Conservation (phyloP, 1,140 invertebrate genomes). For the Drosophila santomea region DNA sequence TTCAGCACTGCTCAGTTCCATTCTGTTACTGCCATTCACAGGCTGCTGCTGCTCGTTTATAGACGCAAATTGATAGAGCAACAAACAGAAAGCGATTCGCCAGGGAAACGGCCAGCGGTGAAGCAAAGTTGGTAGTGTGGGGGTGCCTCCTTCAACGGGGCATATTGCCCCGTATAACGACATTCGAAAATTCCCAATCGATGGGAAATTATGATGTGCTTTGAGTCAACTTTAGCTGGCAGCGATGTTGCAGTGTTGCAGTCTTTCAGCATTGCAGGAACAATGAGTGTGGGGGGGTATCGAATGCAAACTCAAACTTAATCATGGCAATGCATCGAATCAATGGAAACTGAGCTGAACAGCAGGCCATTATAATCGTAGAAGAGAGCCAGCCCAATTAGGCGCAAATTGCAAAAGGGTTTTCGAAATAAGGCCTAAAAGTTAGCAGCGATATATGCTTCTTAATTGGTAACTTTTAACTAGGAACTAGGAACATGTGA, state of each 20-base stretch:
- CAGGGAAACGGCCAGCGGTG: constrained; percentile 2
- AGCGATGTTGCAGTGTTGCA: constrained; percentile 40
- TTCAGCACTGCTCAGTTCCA: not conserved
- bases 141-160: not conserved
- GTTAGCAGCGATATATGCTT: too few relatives aligned
- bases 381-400: not conserved
- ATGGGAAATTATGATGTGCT: constrained; percentile 63
- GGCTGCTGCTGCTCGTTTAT: constrained; percentile 24
- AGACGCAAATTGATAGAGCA: constrained; percentile 54
- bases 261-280: constrained; percentile 37
- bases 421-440: not conserved
- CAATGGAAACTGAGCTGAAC: constrained; percentile 25
- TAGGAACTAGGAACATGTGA: too few relatives aligned
- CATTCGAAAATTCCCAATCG: constrained; percentile 69
- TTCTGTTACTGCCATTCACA: constrained; percentile 12
- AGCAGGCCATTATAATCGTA: constrained; percentile 3
- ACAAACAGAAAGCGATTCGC: constrained; percentile 23
- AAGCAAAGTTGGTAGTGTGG: not conserved
- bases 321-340: constrained; percentile 9
- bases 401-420: not conserved
- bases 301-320: constrained; percentile 27
- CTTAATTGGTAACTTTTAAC: too few relatives aligned
- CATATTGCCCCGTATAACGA: constrained; percentile 33
- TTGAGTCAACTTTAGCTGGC: constrained; percentile 48
- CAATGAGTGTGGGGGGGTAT: constrained; percentile 5